A percentile compares a stretch with the other conserved stretches of the same genome.
Conservation (phyloP, 2,113 vertebrate species). For the Rynchops niger region DNA sequence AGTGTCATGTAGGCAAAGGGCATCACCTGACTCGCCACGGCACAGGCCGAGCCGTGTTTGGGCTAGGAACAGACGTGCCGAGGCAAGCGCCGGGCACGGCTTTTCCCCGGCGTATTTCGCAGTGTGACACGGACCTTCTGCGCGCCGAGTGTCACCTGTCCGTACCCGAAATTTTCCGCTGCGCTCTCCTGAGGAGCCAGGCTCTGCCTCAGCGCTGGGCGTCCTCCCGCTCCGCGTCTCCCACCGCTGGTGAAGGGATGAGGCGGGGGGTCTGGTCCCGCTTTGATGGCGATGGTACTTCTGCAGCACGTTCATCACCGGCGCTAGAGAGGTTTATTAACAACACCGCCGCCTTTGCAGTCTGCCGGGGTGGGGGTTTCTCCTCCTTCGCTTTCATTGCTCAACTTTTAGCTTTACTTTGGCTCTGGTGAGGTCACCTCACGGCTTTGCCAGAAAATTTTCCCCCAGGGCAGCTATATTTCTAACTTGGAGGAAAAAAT, state of each 20-base stretch:
- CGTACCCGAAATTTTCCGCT: neutral
- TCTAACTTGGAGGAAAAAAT: neutral
- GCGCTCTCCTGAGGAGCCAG: neutral
- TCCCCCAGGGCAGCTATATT: neutral
- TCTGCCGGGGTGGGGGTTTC: fast-evolving
- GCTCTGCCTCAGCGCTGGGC: neutral
- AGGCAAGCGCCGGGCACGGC: neutral
- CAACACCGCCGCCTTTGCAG: neutral
- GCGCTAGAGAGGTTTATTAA: neutral
- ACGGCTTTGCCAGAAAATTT: neutral
- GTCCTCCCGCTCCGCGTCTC: neutral
- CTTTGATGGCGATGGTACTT: fast-evolving
- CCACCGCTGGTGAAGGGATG: neutral
- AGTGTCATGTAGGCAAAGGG: neutral
- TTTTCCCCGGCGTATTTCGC: neutral
- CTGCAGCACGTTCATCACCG: fast-evolving
- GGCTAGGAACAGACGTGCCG: neutral
- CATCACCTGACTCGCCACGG: fast-evolving
- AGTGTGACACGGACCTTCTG: neutral
- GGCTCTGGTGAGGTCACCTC: neutral
- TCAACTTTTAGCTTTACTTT: neutral
- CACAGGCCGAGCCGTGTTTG: neutral
- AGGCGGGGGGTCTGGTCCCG: neutral
- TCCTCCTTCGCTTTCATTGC: neutral
- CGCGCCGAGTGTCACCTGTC: neutral